Evolutionary conservation across 2,888 invertebrate species (phyloP), one percentile per base, ranked within the genome.

Genomic region (Tenthredo distinguenda): DNA sequence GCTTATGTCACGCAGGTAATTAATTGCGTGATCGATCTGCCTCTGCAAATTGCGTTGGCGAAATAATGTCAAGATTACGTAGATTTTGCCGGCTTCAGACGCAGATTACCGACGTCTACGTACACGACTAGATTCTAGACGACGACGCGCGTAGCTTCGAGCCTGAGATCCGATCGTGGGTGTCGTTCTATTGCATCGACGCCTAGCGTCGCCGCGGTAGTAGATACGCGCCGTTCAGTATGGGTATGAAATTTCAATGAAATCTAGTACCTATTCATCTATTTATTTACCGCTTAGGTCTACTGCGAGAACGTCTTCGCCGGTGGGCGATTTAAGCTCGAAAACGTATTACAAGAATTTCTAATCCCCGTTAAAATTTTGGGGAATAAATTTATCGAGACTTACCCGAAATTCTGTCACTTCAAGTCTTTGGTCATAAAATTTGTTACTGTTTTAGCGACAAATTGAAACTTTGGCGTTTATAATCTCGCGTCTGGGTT

Each of bases 21-120:
- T 81, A 37, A 62, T 74, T 74, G 21, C 43, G 18, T 40, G 43
- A 40, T 74, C 72, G 72, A 74, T 74, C 72, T 21, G 21, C 31
- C 72, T 74, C 43, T 74, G 40, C 40, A 74, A 26, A 77, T 68
- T 34, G 77, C 77, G 77, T 77, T 77, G 77, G 77, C 55, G 77
- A 77, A 77, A 77, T 77, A 50, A 77, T 50, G 72, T 74, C 72
- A 74, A 74, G 72, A 74, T 74, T 43, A 26, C 21, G 40, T 74
- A 74, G 15, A 15, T n/a, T 15, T 34, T 12, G 26, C 12, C 68
- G 31, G 12, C 68, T 34, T 34, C 34, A 31, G 5, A 10, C 2
- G 21, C 40, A 7, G 74, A 74, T 43, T 5, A 47, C 9, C 71
- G n/a, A 31, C 37, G 71, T 21, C 62, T 34, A 18, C 34, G 15